Evolutionary conservation across 2,888 invertebrate genomes (phyloP), one percentile per base, ranked within the genome.

Genomic region (Eutolmus rufibarbis): DNA sequence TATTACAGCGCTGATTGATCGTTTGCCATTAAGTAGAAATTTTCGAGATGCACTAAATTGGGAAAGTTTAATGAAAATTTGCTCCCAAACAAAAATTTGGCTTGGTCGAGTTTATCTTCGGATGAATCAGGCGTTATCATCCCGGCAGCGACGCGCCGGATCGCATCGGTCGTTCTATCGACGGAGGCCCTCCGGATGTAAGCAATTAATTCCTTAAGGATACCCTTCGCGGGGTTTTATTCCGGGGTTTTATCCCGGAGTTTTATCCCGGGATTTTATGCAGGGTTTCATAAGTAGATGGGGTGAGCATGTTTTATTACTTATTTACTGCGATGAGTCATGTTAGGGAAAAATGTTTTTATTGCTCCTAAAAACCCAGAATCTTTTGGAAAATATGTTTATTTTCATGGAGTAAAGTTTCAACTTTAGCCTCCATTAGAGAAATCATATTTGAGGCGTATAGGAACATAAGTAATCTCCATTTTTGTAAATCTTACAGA

Each of bases 21-120:
- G 78, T 7, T 40, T 14, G 19, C 78, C 23, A 78, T 78, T 37
- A 40, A 40, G 46, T 23, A 7, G 78, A 43, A 43, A 78, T 23
- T 78, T 23, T 78, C 43, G 40, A 40, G 40, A 78, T 78, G 78
- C 46, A 78, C 28, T 43, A 78, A 78, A 78, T 78, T 78, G 78
- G 19, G 9, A 78, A 78, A 78, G 78, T 78, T 78, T 78, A 78
- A 78, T 78, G 78, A 78, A 78, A 78, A 78, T 78, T 78, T 78
- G n/a, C 23, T 46, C 14, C 5, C 37, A 23, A 5, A 19, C 19
- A 14, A 78, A 78, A 37, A 78, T 14, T 78, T 23, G 14, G 23
- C 14, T 40, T 12, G 12, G 8, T n/a, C 43, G 43, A 19, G 46
- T 78, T 78, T 78, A 78, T 78, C 78, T 78, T 78, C 14, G 40